Base-by-base conservation (phyloP, 2,113 vertebrate species). In the Myanophis thanlyinensis region DNA sequence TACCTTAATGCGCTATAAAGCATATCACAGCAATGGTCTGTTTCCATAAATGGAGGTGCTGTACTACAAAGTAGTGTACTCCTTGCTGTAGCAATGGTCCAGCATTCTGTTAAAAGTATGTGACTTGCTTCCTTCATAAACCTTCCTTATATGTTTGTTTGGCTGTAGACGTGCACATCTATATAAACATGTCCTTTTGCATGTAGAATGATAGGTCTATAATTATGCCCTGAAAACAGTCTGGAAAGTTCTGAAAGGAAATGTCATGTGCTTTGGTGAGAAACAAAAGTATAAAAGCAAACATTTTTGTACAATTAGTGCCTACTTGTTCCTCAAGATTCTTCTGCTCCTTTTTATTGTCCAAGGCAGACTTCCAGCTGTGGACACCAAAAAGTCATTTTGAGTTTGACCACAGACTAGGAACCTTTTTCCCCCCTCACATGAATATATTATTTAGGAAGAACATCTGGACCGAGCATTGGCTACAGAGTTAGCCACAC, bases 121-220 rank as follows among this genome's bases (percentile, higher is more conserved):
- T 88, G 90, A 89, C 90, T 27, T 0, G 10, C 25, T 53, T 94
- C 30, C 5, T 87, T 85, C 53, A 89, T 90, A 8, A 30, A 94
- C 91, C 85, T 90, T 88, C 62, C 67, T 91, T n/a, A 2, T 89
- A 93, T 92, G 93, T 94, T 95, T 94, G 51, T 92, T 95, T 93
- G 62, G 95, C 95, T 94, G 80, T 92, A 95, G 93, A 62, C 86
- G 62, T 93, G 94, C 59, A 67, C 13, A 93, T 1, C 18, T 91
- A 92, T 9, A 53, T 40, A 96, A 92, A 86, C 95, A 95, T 96
- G 89, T 54, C 92, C 47, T 95, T 94, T 94, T 93, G 85, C 67
- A 53, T 4, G 54, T 92, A 93, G 54, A 51, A 67, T 88, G 94
- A 94, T 94, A 93, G 89, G 91, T 67, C 87, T 90, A 89, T 90